Percentiles rank a stretch among this genome's conserved stretches.
Conservation (phyloP, 2,797 vertebrate species). For the Steatocranus sp. region DNA sequence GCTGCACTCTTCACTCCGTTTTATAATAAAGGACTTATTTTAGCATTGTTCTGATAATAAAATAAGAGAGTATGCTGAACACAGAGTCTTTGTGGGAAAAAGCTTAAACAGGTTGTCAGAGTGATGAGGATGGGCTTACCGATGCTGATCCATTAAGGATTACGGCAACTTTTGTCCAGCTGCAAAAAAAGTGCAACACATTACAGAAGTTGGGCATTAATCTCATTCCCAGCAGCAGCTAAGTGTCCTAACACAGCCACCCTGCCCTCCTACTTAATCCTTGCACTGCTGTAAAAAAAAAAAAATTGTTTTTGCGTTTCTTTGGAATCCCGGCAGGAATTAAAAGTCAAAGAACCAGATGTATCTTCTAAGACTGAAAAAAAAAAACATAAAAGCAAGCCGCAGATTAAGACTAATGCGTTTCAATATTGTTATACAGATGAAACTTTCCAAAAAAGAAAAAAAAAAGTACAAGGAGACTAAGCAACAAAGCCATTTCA, state of each 20-base stretch:
- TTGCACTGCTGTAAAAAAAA: conserved; percentile 32
- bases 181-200: conserved; percentile 55
- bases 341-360: conserved; percentile 64
- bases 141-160: conserved; percentile 63
- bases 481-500: conserved; percentile 32
- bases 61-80: conserved; percentile 10
- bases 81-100: conserved; percentile 22
- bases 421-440: conserved; percentile 73
- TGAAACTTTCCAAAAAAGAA: conserved; percentile 45
- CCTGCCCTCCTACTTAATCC: conserved; percentile 53
- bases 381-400: conserved; percentile 44
- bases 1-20: conserved; percentile 40
- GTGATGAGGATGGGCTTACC: conserved; percentile 48
- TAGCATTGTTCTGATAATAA: conserved; percentile 22
- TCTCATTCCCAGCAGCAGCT: conserved; percentile 60
- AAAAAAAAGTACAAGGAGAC: not conserved
- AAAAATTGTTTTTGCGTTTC: conserved; percentile 67
- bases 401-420: conserved; percentile 66
- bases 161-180: conserved; percentile 56
- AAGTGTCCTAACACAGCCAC: conserved; percentile 51
- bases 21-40: conserved; percentile 56
- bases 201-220: conserved; percentile 53
- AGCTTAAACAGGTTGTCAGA: conserved; percentile 49
- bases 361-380: conserved; percentile 32
- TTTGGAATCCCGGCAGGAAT: conserved; percentile 55